Evolutionary conservation across 1,140 invertebrate genomes (phyloP).

Genomic region (Antheraea mylitta): DNA sequence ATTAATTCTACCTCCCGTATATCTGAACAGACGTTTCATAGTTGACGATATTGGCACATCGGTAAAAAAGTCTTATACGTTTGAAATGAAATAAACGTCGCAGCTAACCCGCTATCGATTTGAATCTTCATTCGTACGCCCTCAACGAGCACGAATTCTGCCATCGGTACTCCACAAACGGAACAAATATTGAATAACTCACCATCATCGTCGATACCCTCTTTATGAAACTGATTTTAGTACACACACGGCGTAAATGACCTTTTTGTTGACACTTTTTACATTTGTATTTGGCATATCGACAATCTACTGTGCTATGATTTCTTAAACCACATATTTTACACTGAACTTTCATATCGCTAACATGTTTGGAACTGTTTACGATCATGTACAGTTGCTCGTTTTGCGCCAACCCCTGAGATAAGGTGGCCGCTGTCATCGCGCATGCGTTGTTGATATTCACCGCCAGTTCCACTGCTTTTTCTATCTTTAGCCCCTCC

Average conservation of each 20-base stretch:
- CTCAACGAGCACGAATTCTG: slow-evolving; percentile 7
- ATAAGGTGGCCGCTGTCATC: background rate
- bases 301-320: slow-evolving; percentile 6
- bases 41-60: too few relatives aligned
- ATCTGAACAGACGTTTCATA: slow-evolving; percentile 14
- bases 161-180: slow-evolving; percentile 16
- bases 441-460: background rate
- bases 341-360: slow-evolving; percentile 7
- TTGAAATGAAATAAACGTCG: too few relatives aligned
- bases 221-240: slow-evolving; percentile 11
- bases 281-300: slow-evolving; percentile 9
- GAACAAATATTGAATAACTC: slow-evolving; percentile 19
- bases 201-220: slow-evolving; percentile 14
- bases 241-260: slow-evolving; percentile 19
- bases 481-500: background rate
- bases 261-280: background rate
- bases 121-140: slow-evolving; percentile 15
- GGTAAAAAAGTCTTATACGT: too few relatives aligned
- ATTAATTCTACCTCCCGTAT: background rate
- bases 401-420: background rate
- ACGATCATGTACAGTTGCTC: slow-evolving; percentile 2
- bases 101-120: slow-evolving; percentile 20
- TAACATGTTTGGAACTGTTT: background rate
- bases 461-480: background rate
- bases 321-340: slow-evolving; percentile 12